Conservation (phyloP, 2,797 vertebrate genomes). For the Sparus aurata region DNA sequence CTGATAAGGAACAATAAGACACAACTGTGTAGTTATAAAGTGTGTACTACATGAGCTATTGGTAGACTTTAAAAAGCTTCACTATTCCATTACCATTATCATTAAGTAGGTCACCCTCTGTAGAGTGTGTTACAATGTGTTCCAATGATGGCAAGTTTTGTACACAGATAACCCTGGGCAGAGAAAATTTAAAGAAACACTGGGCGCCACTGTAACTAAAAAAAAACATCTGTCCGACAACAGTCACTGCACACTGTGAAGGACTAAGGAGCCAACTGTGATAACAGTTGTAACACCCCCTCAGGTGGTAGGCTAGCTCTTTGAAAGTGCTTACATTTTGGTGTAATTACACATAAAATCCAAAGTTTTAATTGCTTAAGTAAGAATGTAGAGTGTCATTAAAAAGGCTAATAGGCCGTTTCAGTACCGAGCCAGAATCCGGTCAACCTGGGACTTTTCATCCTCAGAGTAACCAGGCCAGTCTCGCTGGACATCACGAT, state of each 20-base stretch:
- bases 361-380: background rate
- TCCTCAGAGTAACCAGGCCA: conserved; percentile 93
- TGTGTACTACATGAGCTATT: background rate
- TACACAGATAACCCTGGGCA: background rate
- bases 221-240: background rate
- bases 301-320: background rate
- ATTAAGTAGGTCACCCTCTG: background rate
- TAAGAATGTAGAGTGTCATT: background rate
- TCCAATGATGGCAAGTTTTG: background rate
- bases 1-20: too few relatives aligned
- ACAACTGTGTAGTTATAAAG: background rate
- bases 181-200: background rate
- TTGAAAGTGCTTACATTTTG: background rate
- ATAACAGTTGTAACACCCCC: background rate
- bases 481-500: conserved; percentile 91
- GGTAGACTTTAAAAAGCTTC: background rate
- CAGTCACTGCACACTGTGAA: background rate
- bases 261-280: background rate
- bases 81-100: background rate
- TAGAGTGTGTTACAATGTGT: background rate
- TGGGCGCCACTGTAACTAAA: background rate
- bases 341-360: background rate
- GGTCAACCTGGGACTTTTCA: conserved; percentile 88
- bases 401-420: background rate
- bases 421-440: conserved; percentile 89